A percentile compares a stretch with the other conserved stretches of the same genome.
Conservation (phyloP, 92 coral and sea anemone species). For the Chrysogorgia sp. region DNA sequence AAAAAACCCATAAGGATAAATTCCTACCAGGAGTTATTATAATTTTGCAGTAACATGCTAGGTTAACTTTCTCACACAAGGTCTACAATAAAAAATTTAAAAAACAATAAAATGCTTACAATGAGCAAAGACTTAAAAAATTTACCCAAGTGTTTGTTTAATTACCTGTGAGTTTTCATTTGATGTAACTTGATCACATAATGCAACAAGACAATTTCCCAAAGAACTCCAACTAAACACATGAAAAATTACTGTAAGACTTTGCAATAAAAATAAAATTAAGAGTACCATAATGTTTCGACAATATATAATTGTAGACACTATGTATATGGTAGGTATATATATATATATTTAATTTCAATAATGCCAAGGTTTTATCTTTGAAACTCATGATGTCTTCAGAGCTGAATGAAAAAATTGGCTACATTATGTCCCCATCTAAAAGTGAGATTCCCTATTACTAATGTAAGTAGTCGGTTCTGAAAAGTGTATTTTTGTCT, state of each 20-base stretch:
- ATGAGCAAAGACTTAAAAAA: neutral
- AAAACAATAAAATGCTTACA: neutral
- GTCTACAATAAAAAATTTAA: conserved; percentile 51
- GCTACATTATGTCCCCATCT: too few relatives aligned
- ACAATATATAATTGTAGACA: too few relatives aligned
- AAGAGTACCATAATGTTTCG: too few relatives aligned
- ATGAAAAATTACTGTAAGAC: neutral
- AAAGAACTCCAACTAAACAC: conserved; percentile 87
- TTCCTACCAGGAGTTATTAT: conserved; percentile 90
- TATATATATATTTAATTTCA: too few relatives aligned
- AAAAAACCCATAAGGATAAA: neutral
- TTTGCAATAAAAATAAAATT: too few relatives aligned
- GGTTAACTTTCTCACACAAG: conserved; percentile 83
- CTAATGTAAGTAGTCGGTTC: too few relatives aligned
- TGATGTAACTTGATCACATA: conserved; percentile 88
- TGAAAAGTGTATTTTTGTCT: too few relatives aligned
- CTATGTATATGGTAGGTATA: too few relatives aligned
- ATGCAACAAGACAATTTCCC: conserved; percentile 86
- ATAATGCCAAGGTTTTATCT: too few relatives aligned
- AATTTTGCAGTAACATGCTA: conserved; percentile 90
- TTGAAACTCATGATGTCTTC: too few relatives aligned
- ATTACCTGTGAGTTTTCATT: conserved; percentile 80
- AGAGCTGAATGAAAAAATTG: too few relatives aligned
- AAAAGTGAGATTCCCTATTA: too few relatives aligned
- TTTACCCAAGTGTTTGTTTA: neutral